phyloP scores from a whole-genome alignment of 1,140 invertebrate genomes.

The Pachyrhynchus sulphureomaculatus region DNA sequence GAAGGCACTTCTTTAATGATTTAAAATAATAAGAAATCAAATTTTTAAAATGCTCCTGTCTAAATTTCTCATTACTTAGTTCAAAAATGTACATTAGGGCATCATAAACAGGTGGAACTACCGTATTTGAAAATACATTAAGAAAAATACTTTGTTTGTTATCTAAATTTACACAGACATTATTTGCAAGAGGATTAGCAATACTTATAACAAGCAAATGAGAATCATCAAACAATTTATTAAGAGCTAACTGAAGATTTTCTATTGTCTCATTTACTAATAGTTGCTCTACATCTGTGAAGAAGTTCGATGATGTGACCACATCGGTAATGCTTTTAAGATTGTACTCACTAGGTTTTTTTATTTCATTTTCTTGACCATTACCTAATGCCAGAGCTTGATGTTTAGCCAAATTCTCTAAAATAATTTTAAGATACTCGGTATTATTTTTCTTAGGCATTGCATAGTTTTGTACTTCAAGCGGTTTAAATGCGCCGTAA shows the following conservation, averaged over 20 bases:
- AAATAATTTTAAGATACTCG: neutral
- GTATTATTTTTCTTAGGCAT: neutral
- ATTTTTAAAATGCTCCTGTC: slow-evolving; percentile 8
- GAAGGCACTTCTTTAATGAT: too few species aligned
- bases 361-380: neutral
- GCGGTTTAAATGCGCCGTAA: neutral
- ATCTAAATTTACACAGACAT: slow-evolving; percentile 1
- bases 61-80: too few species aligned
- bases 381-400: neutral
- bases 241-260: neutral
- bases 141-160: neutral
- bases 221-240: too few species aligned
- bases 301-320: neutral
- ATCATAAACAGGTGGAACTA: slow-evolving; percentile 9
- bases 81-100: slow-evolving; percentile 13
- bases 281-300: neutral
- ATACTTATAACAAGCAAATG: slow-evolving; percentile 11
- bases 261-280: neutral
- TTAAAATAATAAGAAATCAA: neutral
- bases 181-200: neutral
- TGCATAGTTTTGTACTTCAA: neutral
- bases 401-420: too few species aligned
- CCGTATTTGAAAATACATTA: neutral
- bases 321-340: neutral
- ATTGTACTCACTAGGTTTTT: neutral